Conservation (phyloP, 2,797 vertebrate genomes). For the Helarctos malayanus region DNA sequence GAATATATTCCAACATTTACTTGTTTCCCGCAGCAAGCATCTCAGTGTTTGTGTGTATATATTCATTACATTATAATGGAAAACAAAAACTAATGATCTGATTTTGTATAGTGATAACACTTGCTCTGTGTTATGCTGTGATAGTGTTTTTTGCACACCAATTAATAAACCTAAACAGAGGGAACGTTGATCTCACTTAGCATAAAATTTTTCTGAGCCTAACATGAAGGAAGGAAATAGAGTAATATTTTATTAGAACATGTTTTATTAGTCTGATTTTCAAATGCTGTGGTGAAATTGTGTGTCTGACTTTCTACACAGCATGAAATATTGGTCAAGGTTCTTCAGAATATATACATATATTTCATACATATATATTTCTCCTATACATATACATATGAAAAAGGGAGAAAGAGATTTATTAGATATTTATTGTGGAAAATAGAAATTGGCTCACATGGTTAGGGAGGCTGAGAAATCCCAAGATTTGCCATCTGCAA, state of each 20-base stretch:
- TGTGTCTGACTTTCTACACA: neutral
- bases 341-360: neutral
- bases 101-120: constrained; percentile 60
- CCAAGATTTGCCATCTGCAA: neutral
- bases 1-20: constrained; percentile 79
- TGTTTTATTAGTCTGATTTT: constrained; percentile 55
- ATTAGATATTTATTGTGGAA: neutral
- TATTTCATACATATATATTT: neutral
- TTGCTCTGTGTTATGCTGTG: constrained; percentile 23
- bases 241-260: constrained; percentile 25
- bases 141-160: neutral
- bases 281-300: neutral
- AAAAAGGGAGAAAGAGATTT: neutral
- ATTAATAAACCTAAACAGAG: neutral
- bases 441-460: neutral
- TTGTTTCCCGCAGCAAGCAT: constrained; percentile 82
- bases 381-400: neutral
- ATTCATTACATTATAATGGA: constrained; percentile 63
- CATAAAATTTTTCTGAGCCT: neutral
- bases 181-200: neutral
- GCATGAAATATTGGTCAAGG: neutral
- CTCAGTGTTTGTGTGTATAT: constrained; percentile 69
- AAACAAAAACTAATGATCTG: constrained; percentile 79
- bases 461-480: neutral
- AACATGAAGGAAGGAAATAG: constrained; percentile 19